Evolutionary conservation across 2,113 vertebrate genomes (phyloP).

Genomic region (Serilophus lunatus): DNA sequence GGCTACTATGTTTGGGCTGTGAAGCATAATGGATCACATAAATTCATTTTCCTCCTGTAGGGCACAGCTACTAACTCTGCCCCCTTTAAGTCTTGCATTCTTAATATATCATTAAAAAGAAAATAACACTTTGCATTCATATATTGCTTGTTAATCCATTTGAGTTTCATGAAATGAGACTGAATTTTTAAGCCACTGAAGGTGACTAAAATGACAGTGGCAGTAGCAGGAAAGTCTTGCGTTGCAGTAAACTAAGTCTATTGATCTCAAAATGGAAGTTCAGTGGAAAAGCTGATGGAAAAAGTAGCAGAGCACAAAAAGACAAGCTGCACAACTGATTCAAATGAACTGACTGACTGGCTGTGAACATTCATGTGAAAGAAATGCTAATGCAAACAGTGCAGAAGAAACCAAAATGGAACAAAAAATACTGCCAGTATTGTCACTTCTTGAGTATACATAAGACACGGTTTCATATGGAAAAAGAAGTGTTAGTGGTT

Average conservation of each 20-base stretch:
- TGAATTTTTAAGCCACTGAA: not conserved
- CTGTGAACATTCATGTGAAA: slow-evolving; percentile 18
- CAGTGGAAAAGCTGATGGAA: slow-evolving; percentile 32
- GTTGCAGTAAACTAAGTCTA: not conserved
- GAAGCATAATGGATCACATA: not conserved
- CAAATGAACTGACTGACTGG: not conserved
- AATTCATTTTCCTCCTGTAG: not conserved
- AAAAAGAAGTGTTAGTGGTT: not conserved
- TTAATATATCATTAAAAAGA: not conserved
- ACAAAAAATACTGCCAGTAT: not conserved
- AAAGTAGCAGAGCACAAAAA: slow-evolving; percentile 31
- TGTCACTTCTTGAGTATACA: not conserved
- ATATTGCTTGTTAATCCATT: not conserved
- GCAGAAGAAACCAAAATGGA: not conserved
- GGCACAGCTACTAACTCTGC: not conserved
- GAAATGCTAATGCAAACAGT: slow-evolving; percentile 12
- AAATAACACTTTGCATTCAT: not conserved
- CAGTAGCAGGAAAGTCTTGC: not conserved
- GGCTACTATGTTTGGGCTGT: not conserved
- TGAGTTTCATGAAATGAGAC: not conserved
- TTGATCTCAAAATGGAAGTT: slow-evolving; percentile 48
- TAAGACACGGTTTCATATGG: not conserved
- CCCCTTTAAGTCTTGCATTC: not conserved
- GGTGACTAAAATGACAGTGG: not conserved
- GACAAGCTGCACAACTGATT: slow-evolving; percentile 8